Evolutionary conservation across 2,113 vertebrate genomes (phyloP), one percentile per base, ranked within the genome.

Genomic region (Herpetotheres cachinnans): DNA sequence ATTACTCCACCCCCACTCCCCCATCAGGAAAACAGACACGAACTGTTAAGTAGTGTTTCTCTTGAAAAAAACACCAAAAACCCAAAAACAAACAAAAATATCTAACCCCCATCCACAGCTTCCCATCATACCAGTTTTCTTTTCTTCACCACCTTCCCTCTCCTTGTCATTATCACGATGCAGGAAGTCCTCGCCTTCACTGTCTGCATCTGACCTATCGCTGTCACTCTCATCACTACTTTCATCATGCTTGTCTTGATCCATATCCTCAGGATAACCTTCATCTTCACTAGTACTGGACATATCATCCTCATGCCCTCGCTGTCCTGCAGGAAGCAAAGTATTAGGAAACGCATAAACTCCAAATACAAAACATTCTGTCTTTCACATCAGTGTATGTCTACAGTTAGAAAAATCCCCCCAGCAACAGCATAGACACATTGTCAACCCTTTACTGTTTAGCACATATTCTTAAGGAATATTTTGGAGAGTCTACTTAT

Each of bases 161-260:
- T 98, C 98, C 24, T 95, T 97, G 49, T 90, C 95, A 38, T 98
- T 98, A 4, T 99, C 99, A 21, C 98, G 97, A 82, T 99, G 99
- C 49, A 98, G 97, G 30, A 99, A 99, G 6, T 99, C 99, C 79
- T 99, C 99, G 1, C 98, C 98, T 34, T 99, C 99, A 11, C 99
- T 96, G 96, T 99, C 98, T 29, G 98, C 98, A 5, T 99, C 99
- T 11, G 98, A 98, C 27, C 98, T 98, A n/a, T 99, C 99, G 0
- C 98, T 98, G 83, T 99, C 99, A 5, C 99, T 99, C 2, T 99
- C 99, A 18, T 99, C 99, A 34, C 98, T 99, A 9, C 98, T 99
- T 66, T 99, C 99, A 18, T 98, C 98, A 4, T 98, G 99, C 76
- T 98, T 98, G 42, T 98, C 99, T 52, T 98, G 98, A 93, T 98